Percentiles rank a stretch among this genome's conserved stretches.
phyloP scores from a whole-genome alignment of 2,113 vertebrate genomes.

The Drymodes brunneopygia region DNA sequence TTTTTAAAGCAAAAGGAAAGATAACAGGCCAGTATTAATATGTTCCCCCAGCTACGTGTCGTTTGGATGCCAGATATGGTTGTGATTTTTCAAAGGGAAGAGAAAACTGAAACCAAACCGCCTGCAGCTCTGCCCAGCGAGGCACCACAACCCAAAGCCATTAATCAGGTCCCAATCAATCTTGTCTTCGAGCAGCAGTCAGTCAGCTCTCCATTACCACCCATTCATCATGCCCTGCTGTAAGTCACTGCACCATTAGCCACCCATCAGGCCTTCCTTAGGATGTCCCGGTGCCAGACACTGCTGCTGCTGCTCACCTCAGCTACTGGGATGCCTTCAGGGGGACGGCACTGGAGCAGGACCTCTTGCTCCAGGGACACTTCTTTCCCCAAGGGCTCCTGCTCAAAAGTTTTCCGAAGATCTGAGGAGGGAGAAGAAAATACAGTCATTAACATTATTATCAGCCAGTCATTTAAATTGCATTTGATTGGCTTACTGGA shows the following conservation, averaged over 20 bases:
- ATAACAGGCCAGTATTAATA: background rate
- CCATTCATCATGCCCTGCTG: constrained; percentile 56
- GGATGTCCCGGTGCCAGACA: constrained; percentile 7
- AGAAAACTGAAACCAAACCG: background rate
- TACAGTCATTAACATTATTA: background rate
- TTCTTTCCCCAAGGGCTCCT: constrained; percentile 93
- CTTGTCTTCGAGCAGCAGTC: constrained; percentile 55
- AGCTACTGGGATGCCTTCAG: constrained; percentile 91
- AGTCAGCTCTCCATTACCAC: constrained; percentile 63
- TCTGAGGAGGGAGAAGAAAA: constrained; percentile 67
- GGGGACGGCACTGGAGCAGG: constrained; percentile 91
- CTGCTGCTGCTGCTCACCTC: constrained; percentile 77
- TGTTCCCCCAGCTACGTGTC: background rate
- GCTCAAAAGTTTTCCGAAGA: constrained; percentile 91
- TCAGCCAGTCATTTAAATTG: background rate
- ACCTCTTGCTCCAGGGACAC: constrained; percentile 94
- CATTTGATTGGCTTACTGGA: background rate
- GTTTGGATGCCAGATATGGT: background rate
- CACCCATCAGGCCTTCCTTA: background rate
- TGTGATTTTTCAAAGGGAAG: constrained; percentile 39
- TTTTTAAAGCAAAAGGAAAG: background rate
- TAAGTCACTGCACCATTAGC: constrained; percentile 61
- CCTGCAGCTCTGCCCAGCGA: constrained; percentile 59
- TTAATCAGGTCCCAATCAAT: constrained; percentile 73
- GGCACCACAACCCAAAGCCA: constrained; percentile 53